These are phyloP conservation scores for Bellardia bayeri DNA, from an alignment of 2,888 invertebrate genomes.

Conservation along the genomic window DNA sequence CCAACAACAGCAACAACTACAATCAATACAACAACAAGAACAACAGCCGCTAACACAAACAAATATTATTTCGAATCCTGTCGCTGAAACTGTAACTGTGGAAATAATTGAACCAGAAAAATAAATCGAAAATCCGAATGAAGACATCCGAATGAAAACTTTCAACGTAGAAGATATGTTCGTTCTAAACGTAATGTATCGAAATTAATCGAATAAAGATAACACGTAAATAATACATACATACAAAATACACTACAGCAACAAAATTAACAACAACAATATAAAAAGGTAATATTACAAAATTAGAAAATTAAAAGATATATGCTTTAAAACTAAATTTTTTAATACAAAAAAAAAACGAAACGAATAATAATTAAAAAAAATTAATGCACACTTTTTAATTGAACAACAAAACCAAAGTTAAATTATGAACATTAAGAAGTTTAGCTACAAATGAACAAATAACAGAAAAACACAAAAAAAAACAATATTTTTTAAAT, in stretches of 20 bases:
- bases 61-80: conserved; percentile 84
- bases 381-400: conserved; percentile 59
- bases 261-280: conserved; percentile 9
- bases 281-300: conserved; percentile 8
- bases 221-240: conserved; percentile 3
- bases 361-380: conserved; percentile 9
- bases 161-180: background rate
- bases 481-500: conserved; percentile 60
- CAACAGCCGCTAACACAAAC: conserved; percentile 81
- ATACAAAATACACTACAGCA: background rate
- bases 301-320: conserved; percentile 38
- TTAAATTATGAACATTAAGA: conserved; percentile 46
- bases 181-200: background rate
- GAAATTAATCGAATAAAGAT: background rate
- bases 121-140: conserved; percentile 79
- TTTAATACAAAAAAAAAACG: conserved; percentile 35
- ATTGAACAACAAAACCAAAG: conserved; percentile 41
- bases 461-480: conserved; percentile 20
- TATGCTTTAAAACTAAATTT: conserved; percentile 63
- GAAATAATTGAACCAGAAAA: conserved; percentile 90
- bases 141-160: conserved; percentile 63
- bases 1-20: conserved; percentile 75
- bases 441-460: conserved; percentile 56
- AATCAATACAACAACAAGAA: conserved; percentile 73
- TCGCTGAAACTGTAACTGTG: conserved; percentile 89